Evolutionary conservation across 2,797 vertebrate species (phyloP).

Genomic region (Catamblyrhynchus diadema): DNA sequence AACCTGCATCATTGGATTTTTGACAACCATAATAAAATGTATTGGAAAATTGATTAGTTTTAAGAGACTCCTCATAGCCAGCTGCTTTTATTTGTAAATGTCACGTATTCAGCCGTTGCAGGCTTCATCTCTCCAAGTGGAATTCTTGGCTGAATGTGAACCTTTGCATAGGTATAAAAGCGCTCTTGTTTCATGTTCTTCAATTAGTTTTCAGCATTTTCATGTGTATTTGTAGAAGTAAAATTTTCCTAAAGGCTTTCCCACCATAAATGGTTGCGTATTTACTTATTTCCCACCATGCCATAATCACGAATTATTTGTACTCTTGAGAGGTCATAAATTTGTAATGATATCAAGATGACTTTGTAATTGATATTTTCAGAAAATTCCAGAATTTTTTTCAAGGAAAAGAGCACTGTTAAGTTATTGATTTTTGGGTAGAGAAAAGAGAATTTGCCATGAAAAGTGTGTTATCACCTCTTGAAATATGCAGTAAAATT

Average conservation of each 20-base stretch:
- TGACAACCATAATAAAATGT: conserved; percentile 70
- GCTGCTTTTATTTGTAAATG: conserved; percentile 76
- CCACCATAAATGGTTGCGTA: not conserved
- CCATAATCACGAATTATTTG: conserved; percentile 28
- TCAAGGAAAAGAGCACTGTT: conserved; percentile 15
- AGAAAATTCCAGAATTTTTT: conserved; percentile 45
- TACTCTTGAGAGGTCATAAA: conserved; percentile 21
- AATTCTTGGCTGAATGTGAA: conserved; percentile 35
- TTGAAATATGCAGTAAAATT: conserved; percentile 73
- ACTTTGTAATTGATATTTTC: conserved; percentile 61
- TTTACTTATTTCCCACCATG: conserved; percentile 44
- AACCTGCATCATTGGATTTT: conserved; percentile 65
- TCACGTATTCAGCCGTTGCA: conserved; percentile 42
- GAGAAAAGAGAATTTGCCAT: conserved; percentile 64
- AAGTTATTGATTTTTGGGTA: conserved; percentile 41
- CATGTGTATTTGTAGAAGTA: not conserved
- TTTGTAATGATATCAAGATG: conserved; percentile 30
- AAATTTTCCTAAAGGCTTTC: conserved; percentile 29
- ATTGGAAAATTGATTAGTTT: conserved; percentile 73
- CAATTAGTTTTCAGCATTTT: conserved; percentile 35
- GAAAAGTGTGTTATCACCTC: conserved; percentile 68
- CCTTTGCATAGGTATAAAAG: conserved; percentile 46
- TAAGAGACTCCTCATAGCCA: conserved; percentile 61
- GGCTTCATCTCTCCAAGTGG: conserved; percentile 26
- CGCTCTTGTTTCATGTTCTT: conserved; percentile 25